Evolutionary conservation across 2,888 invertebrate genomes (phyloP), one percentile per base, ranked within the genome.

Genomic region (Arrhopalites spinosus): DNA sequence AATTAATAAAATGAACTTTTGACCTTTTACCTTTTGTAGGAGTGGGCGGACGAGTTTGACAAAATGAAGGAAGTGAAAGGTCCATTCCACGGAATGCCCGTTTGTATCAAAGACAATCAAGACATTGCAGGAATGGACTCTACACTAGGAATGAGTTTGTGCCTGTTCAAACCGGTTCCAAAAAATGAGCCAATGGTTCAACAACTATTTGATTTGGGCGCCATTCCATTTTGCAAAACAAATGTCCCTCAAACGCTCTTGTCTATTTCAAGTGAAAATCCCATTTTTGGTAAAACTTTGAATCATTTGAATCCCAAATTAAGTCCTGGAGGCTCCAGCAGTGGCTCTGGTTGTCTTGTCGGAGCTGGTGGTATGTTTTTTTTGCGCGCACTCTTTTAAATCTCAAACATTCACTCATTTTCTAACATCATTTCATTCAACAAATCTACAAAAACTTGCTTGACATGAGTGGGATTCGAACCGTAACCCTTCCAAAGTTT

Each of bases 241-340:
- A 87, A 87, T 77, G 84, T 86, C 17, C 86, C 86, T 8, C 85
- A 85, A 77, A 81, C 79, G 5, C 73, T 80, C 7, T 23, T 17
- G 64, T 59, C 13, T 66, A 83, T 83, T 59, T 81, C 81, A 72
- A 84, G 85, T 78, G 83, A 84, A 2, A 87, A 87, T 78, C 84
- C 86, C 0, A 83, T 87, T 36, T 86, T 84, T 79, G 87, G 86
- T 2, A 81, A 82, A 0, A 86, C 88, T 0, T 75, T 74, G 23
- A 86, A 88, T 81, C 87, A 87, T 0, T 83, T 84, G 69, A 84
- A 87, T 78, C 20, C 73, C 0, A 78, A 79, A 0, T 82, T 86
- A 15, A 83, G 83, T 2, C 85, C 86, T 1, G 87, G 88, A 1
- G 88, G 88, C 0, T 87, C 87, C 0, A 86, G 86, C 1, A 73